Conservation (phyloP, 2,888 invertebrate species). For the Neoitamus cyanurus region DNA sequence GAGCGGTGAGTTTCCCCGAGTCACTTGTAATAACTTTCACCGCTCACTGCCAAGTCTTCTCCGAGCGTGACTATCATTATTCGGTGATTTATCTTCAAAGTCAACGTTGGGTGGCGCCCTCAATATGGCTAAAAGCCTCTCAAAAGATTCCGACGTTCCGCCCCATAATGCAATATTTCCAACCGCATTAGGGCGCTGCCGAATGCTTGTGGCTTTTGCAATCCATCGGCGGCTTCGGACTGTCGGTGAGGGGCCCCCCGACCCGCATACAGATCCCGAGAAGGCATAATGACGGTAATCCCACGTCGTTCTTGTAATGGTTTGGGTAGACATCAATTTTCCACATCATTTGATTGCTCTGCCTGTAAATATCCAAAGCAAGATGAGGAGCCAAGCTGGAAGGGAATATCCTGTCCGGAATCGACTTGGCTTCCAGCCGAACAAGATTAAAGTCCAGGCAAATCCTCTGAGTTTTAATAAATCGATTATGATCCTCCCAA, state of each 20-base stretch:
- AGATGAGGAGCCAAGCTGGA: background rate
- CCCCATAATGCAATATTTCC: slow-evolving; percentile 34
- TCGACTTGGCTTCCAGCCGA: background rate
- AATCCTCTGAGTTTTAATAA: background rate
- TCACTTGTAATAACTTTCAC: slow-evolving; percentile 33
- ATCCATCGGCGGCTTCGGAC: background rate
- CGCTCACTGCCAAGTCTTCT: background rate
- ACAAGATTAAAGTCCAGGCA: background rate
- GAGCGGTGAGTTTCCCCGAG: background rate
- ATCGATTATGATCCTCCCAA: background rate
- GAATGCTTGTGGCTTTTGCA: slow-evolving; percentile 23
- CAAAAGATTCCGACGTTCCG: slow-evolving; percentile 25
- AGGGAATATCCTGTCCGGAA: background rate
- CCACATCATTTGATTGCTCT: slow-evolving; percentile 39
- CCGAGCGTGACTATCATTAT: slow-evolving; percentile 11
- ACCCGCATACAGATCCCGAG: background rate
- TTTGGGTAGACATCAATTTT: slow-evolving; percentile 42
- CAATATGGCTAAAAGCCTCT: slow-evolving; percentile 31
- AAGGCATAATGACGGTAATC: slow-evolving; percentile 36
- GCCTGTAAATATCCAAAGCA: slow-evolving; percentile 15
- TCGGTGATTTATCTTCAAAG: slow-evolving; percentile 23
- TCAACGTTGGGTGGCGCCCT: background rate
- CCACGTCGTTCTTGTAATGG: slow-evolving; percentile 18
- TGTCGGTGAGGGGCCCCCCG: background rate
- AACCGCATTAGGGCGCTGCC: slow-evolving; percentile 14